Evolutionary conservation across 2,888 invertebrate species (phyloP).

Genomic region (Noctua janthe): DNA sequence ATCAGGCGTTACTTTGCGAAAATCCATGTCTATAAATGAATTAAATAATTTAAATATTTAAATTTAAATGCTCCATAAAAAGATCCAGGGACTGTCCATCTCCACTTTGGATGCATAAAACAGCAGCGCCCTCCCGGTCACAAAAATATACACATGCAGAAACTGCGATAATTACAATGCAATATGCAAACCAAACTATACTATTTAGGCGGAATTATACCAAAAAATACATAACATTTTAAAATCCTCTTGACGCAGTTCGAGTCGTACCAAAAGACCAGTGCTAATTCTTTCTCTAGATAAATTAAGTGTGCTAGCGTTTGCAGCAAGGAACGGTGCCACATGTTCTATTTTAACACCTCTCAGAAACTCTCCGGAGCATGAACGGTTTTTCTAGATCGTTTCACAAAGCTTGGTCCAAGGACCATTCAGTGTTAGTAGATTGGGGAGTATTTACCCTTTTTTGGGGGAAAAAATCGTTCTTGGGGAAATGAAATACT

Average conservation of each 20-base stretch:
- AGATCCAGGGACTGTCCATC: background rate
- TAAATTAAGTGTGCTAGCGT: background rate
- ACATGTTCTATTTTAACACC: constrained; percentile 30
- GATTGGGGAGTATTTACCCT: background rate
- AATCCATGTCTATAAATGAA: background rate
- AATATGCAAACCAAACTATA: background rate
- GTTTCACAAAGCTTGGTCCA: constrained; percentile 24
- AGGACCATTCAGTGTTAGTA: constrained; percentile 6
- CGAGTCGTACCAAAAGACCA: background rate
- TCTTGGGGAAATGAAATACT: background rate
- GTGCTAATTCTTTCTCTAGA: background rate
- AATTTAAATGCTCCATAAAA: background rate
- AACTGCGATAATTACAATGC: background rate
- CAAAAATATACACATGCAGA: background rate
- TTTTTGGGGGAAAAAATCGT: background rate
- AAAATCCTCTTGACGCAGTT: background rate
- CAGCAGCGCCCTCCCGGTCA: background rate
- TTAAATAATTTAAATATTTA: background rate
- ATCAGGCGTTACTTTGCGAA: background rate
- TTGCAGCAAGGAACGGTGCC: background rate
- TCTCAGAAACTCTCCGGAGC: constrained; percentile 14
- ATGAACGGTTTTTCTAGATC: constrained; percentile 46
- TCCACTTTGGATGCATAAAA: too few relatives aligned
- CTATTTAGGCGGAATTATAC: background rate
- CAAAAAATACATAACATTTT: background rate